Base-by-base conservation (phyloP, 2,797 vertebrate genomes). In the Paramormyrops hopkinsi region DNA sequence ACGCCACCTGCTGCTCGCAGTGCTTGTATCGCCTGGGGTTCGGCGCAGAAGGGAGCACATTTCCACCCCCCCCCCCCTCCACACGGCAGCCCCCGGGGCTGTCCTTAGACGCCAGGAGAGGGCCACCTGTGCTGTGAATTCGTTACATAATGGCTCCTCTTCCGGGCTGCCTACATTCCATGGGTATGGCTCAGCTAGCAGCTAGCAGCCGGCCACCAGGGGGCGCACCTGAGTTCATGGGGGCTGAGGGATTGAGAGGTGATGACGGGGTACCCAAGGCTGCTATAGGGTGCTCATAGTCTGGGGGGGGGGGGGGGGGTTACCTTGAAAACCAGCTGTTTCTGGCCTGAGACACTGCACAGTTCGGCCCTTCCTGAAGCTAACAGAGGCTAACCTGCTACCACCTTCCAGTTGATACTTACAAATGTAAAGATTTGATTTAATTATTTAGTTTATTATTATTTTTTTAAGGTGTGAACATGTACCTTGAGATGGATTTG, bases 81-180 rank as follows among this genome's bases (percentile, higher is more conserved):
- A 44, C 17, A 11, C 76, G 17, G 86, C 86, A n/a, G 51, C 86
- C 86, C 54, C 54, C 37, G 54, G 86, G 86, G 86, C 54, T 87
- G 86, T 87, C 86, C 86, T 87, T 53, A 14, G 53, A 59, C 33
- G 33, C 33, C 51, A 41, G 51, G 51, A 59, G 17, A 41, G 54
- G 54, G 53, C 87, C 87, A 88, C 87, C 87, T 65, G 87, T 69
- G 87, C 87, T 88, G 87, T 88, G 87, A 88, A 88, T 88, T 11
- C 0, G 11, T 88, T 69, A 65, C n/a, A 46, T 69, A 65, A 88
- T 46, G 59, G 19, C 56, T 69, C 41, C 59, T 25, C 51, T 46
- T 37, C n/a, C 14, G 37, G 41, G 56, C 59, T 4, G 87, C 87
- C 59, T 69, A 44, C 59, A 50, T 69, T 65, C 59, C 11, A 12